A percentile compares a stretch with the other conserved stretches of the same genome.
These are phyloP conservation scores for Cyanoramphus novaezelandiae DNA, from an alignment of 2,113 vertebrate species.

Conservation along the genomic window DNA sequence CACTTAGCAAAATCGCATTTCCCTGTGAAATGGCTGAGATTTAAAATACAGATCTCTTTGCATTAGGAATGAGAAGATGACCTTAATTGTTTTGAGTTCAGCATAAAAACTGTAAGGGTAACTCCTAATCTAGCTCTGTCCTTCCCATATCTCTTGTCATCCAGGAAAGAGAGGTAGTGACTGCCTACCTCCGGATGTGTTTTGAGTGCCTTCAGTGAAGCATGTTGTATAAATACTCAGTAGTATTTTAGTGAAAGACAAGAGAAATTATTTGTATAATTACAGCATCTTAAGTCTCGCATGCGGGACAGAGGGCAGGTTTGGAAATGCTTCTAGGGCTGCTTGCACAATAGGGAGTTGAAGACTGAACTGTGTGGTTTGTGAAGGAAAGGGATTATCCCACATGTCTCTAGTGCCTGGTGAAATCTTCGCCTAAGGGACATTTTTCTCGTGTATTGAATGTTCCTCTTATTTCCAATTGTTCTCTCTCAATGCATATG, in stretches of 20 bases:
- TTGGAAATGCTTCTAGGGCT: not conserved
- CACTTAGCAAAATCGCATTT: not conserved
- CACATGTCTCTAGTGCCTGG: not conserved
- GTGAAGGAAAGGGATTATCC: not conserved
- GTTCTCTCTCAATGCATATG: not conserved
- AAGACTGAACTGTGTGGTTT: not conserved
- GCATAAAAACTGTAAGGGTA: not conserved
- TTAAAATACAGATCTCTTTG: not conserved
- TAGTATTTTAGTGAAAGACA: not conserved
- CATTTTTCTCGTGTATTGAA: not conserved
- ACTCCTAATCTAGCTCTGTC: not conserved
- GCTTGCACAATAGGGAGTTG: not conserved
- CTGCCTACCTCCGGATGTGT: not conserved
- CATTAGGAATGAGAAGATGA: not conserved
- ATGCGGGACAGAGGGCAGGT: not conserved
- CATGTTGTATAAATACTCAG: not conserved
- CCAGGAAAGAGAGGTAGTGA: not conserved
- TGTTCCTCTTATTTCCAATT: constrained; percentile 5
- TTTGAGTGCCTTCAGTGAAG: not conserved
- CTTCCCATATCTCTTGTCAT: not conserved
- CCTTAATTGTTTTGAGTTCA: not conserved
- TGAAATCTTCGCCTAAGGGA: constrained; percentile 30
- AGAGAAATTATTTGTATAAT: not conserved
- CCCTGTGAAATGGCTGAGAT: not conserved
- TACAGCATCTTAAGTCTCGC: not conserved